Percentiles rank a stretch among this genome's conserved stretches.
These are phyloP conservation scores for Xenopus petersii DNA, from an alignment of 2,797 vertebrate genomes.

Conservation along the genomic window DNA sequence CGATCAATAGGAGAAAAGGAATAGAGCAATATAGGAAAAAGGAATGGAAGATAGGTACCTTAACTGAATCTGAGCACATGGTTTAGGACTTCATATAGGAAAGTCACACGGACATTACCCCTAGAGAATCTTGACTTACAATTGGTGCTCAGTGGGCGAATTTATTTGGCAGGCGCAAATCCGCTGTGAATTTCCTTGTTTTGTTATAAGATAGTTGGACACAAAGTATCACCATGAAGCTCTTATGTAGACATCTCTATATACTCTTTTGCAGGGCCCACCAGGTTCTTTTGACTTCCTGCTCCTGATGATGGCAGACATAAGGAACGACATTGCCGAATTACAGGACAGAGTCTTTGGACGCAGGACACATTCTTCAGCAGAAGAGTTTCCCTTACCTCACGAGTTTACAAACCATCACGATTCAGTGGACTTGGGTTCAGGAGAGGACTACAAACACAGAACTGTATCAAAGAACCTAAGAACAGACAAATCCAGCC, in stretches of 20 bases:
- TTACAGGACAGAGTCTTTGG: conserved; percentile 86
- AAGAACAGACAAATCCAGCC: conserved; percentile 68
- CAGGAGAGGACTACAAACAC: conserved; percentile 82
- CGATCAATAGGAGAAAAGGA: too few relatives aligned
- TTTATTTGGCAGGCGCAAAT: too few relatives aligned
- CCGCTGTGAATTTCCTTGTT: too few relatives aligned
- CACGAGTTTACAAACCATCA: conserved; percentile 79
- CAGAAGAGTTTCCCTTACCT: conserved; percentile 76
- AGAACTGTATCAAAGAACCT: conserved; percentile 65
- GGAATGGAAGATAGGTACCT: too few relatives aligned
- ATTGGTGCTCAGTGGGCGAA: too few relatives aligned
- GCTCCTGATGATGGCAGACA: conserved; percentile 91
- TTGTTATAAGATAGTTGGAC: too few relatives aligned
- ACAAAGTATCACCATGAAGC: too few relatives aligned
- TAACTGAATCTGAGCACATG: too few relatives aligned
- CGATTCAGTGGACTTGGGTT: conserved; percentile 80
- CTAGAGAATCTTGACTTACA: too few relatives aligned
- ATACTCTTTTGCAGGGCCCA: conserved; percentile 73
- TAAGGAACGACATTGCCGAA: conserved; percentile 89
- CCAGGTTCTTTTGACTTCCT: conserved; percentile 96
- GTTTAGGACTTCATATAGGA: too few relatives aligned
- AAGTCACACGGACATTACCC: too few relatives aligned
- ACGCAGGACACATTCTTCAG: conserved; percentile 67
- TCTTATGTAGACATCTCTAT: background rate
- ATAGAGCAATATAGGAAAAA: too few relatives aligned